Evolutionary conservation across 2,113 vertebrate species (phyloP).

Genomic region (Verasper variegatus): DNA sequence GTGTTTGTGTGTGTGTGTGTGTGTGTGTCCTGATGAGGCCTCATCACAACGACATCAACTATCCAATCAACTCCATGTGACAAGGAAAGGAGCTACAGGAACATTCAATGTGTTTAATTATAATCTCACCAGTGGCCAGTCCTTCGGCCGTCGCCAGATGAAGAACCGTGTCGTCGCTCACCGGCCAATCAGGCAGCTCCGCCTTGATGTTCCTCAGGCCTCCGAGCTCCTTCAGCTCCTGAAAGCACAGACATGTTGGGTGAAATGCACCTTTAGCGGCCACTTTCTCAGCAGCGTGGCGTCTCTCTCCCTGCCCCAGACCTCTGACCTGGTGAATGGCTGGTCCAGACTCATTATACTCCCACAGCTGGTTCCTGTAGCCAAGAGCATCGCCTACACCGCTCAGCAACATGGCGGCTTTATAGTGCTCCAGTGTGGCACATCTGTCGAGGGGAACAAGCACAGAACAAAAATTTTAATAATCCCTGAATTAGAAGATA

Average conservation of each 20-base stretch:
- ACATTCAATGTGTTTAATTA: not conserved
- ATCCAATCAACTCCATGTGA: slow-evolving; percentile 43
- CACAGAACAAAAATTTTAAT: not conserved
- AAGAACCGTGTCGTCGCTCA: slow-evolving; percentile 88
- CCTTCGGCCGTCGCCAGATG: slow-evolving; percentile 87
- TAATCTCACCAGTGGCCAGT: slow-evolving; percentile 83
- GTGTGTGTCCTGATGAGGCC: slow-evolving; percentile 19
- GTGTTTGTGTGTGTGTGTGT: not conserved
- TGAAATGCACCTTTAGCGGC: not conserved
- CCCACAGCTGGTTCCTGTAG: slow-evolving; percentile 85
- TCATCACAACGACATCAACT: slow-evolving; percentile 4
- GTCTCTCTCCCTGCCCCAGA: not conserved
- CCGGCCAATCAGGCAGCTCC: slow-evolving; percentile 85
- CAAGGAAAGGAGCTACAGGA: not conserved
- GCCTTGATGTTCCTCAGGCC: slow-evolving; percentile 80
- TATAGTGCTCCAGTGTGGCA: slow-evolving; percentile 76
- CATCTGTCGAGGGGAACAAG: slow-evolving; percentile 24
- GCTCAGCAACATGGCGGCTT: slow-evolving; percentile 86
- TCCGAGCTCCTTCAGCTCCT: slow-evolving; percentile 83
- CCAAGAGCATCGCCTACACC: slow-evolving; percentile 86
- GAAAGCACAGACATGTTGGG: not conserved
- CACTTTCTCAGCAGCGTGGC: not conserved
- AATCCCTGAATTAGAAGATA: too few species aligned
- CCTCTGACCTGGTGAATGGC: slow-evolving; percentile 81
- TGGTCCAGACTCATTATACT: slow-evolving; percentile 85